Percentiles rank a stretch among this genome's conserved stretches.
Evolutionary conservation across 2,113 vertebrate genomes (phyloP).

Genomic region (Nothoprocta perdicaria): DNA sequence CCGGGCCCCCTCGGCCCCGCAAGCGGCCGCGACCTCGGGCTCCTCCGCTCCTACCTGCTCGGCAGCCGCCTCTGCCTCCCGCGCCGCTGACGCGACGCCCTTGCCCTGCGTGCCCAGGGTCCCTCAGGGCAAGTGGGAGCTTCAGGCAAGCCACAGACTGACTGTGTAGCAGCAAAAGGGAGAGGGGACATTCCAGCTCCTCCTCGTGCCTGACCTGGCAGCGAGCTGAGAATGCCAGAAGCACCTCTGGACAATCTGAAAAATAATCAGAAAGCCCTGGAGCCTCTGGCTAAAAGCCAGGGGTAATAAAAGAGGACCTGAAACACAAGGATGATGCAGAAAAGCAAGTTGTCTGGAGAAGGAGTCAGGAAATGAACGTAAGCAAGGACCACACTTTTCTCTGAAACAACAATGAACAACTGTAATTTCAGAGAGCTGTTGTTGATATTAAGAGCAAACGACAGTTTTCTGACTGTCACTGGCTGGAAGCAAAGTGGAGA

Average conservation of each 20-base stretch:
- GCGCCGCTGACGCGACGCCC: not conserved
- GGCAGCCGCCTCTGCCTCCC: not conserved
- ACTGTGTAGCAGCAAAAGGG: not conserved
- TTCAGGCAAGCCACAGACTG: not conserved
- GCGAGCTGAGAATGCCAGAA: not conserved
- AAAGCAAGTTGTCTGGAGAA: not conserved
- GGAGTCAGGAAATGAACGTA: not conserved
- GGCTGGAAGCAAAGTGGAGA: not conserved
- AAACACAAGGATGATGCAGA: not conserved
- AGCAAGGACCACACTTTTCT: not conserved
- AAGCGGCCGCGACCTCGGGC: not conserved
- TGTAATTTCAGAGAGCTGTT: not conserved
- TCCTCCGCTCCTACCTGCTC: not conserved
- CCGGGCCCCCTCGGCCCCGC: not conserved
- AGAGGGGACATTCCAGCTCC: not conserved
- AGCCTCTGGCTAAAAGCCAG: not conserved
- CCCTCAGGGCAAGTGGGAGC: not conserved
- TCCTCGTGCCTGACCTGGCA: not conserved
- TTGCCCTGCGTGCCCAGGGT: not conserved
- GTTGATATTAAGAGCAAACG: not conserved
- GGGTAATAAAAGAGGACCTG: not conserved
- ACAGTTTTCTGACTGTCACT: not conserved
- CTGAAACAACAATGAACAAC: not conserved
- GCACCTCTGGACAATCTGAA: not conserved
- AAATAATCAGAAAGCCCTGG: not conserved